These are phyloP conservation scores for Petrophora chlorosata DNA, from an alignment of 2,888 invertebrate genomes.

Conservation along the genomic window DNA sequence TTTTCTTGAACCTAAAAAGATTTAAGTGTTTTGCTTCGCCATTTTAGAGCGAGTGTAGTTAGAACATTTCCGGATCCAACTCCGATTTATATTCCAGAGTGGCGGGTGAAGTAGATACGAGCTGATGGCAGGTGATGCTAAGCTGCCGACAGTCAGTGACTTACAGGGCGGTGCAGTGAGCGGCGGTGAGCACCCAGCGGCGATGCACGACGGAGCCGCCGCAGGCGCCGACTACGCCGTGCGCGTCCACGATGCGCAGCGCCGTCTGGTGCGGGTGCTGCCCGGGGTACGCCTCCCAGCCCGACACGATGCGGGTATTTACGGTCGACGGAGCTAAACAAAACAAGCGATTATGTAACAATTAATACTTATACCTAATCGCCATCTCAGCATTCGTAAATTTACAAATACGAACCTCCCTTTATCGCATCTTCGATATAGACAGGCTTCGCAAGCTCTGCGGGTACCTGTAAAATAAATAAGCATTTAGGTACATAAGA, in stretches of 20 bases:
- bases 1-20: no score
- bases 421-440: conserved; percentile 46
- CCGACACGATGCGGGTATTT: conserved; percentile 69
- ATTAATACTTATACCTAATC: neutral
- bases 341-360: no score
- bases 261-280: conserved; percentile 67
- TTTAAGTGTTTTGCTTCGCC: no score
- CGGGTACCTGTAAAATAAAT: conserved; percentile 45
- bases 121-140: neutral
- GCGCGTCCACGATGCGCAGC: conserved; percentile 52
- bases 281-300: conserved; percentile 66
- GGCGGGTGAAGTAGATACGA: no score
- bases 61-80: no score
- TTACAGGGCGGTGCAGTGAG: conserved; percentile 71
- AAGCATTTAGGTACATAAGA: no score
- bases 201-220: conserved; percentile 64
- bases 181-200: conserved; percentile 67
- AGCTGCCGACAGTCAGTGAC: conserved; percentile 29
- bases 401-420: conserved; percentile 32
- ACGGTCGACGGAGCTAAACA: no score
- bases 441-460: conserved; percentile 37
- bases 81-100: no score
- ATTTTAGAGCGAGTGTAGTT: no score
- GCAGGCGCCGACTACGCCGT: conserved; percentile 56
- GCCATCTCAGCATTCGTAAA: neutral